A percentile compares a stretch with the other conserved stretches of the same genome.
Conservation (phyloP, 2,888 invertebrate species). For the Leptopilina drosophilae region DNA sequence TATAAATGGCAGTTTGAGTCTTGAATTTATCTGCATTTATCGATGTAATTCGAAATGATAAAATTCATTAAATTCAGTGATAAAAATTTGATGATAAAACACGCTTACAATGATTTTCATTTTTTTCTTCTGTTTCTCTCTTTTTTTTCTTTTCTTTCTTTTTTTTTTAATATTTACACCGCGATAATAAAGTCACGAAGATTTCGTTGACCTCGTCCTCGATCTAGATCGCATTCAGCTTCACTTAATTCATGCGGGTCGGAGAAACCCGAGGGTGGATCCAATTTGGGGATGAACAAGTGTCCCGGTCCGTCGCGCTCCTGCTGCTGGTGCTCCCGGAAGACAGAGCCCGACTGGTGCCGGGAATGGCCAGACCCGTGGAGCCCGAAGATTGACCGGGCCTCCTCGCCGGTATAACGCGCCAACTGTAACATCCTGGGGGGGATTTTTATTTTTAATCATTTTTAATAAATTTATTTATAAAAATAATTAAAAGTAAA, state of each 20-base stretch:
- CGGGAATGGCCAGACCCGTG: constrained; percentile 74
- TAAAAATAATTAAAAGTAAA: background rate
- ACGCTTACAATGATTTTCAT: constrained; percentile 59
- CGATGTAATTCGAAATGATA: constrained; percentile 38
- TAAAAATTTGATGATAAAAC: constrained; percentile 45
- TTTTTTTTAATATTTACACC: constrained; percentile 70
- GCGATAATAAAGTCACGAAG: constrained; percentile 76
- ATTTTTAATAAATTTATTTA: background rate
- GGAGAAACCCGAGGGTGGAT: constrained; percentile 92
- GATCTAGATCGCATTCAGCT: constrained; percentile 80
- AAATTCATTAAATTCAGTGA: constrained; percentile 33
- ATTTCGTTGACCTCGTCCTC: constrained; percentile 75
- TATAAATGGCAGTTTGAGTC: constrained; percentile 22
- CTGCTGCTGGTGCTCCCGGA: constrained; percentile 74
- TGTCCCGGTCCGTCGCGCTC: constrained; percentile 75
- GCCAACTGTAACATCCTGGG: constrained; percentile 76
- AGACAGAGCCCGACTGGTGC: constrained; percentile 75
- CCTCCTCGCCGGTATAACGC: constrained; percentile 77
- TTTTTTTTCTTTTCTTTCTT: background rate
- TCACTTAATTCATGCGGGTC: constrained; percentile 81
- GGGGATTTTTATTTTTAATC: constrained; percentile 4
- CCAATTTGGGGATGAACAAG: constrained; percentile 76
- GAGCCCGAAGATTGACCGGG: constrained; percentile 75
- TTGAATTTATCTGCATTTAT: constrained; percentile 3
- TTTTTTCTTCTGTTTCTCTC: background rate